These are phyloP conservation scores for Chrysomallon squamiferum DNA, from an alignment of 1,140 invertebrate species.

Conservation along the genomic window DNA sequence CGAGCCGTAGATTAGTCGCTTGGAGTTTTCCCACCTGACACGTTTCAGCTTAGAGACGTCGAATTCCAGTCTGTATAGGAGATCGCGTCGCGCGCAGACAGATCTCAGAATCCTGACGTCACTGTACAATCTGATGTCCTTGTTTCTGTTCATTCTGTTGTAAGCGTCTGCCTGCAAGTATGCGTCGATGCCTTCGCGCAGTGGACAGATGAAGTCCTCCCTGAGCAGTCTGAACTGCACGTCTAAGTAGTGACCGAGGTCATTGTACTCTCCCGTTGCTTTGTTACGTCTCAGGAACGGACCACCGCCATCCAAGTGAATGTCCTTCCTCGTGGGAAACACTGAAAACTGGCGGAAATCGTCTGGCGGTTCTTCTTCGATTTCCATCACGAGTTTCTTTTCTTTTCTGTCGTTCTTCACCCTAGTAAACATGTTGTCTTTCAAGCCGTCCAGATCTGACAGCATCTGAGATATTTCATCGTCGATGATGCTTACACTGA, in stretches of 20 bases:
- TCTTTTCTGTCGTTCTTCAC: too few relatives aligned
- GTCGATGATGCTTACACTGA: too few relatives aligned
- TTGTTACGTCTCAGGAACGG: slow-evolving; percentile 70
- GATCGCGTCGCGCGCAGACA: slow-evolving; percentile 25
- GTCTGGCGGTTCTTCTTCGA: slow-evolving; percentile 32
- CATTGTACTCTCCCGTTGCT: slow-evolving; percentile 69
- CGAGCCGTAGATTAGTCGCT: slow-evolving; percentile 75
- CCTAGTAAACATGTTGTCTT: too few relatives aligned
- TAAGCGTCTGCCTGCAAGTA: slow-evolving; percentile 17
- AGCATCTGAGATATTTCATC: too few relatives aligned
- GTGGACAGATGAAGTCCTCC: slow-evolving; percentile 70
- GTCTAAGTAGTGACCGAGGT: slow-evolving; percentile 77
- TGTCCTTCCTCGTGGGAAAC: slow-evolving; percentile 47
- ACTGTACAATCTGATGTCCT: slow-evolving; percentile 42
- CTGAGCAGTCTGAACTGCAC: slow-evolving; percentile 78
- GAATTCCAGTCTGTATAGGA: slow-evolving; percentile 48
- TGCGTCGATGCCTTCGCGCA: slow-evolving; percentile 58
- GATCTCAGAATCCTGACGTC: slow-evolving; percentile 40
- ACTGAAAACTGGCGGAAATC: slow-evolving; percentile 53
- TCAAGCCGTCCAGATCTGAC: too few relatives aligned
- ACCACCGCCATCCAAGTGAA: slow-evolving; percentile 35
- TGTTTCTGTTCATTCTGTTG: slow-evolving; percentile 7
- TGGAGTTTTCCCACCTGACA: slow-evolving; percentile 62
- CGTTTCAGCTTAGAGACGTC: slow-evolving; percentile 35
- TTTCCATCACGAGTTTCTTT: too few relatives aligned